Evolutionary conservation across 2,888 invertebrate genomes (phyloP), one percentile per base, ranked within the genome.

Genomic region (Nemapogon koenigi): DNA sequence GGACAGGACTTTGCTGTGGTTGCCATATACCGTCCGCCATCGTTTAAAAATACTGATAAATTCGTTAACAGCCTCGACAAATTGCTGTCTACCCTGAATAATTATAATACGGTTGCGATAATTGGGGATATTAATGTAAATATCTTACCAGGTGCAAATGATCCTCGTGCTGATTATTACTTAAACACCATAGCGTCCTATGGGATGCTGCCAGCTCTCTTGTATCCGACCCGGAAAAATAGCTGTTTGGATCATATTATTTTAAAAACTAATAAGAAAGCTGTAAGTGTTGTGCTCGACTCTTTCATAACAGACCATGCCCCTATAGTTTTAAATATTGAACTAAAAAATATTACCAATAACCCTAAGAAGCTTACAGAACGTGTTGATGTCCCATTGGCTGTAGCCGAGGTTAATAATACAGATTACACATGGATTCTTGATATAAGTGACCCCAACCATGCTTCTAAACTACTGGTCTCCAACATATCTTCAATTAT

Each of bases 171-270:
- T 7, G 10, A 3, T 13, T 14, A 29, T 6, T 37, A 37, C n/a
- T 11, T 25, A 15, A 29, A 37, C 19, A 14, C 29, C 11, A n/a
- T 17, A 10, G 29, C 37, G 14, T 3, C 17, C 6, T 29, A 37
- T 18, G 37, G 37, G 6, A n/a, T 29, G 10, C 14, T 29, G 7
- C 37, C 37, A 8, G n/a, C 37, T 13, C 29, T 29, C 10, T 8
- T 10, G 10, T 7, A 16, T 3, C 28, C 29, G 8, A 37, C 37
- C 14, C 27, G 19, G 8, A 18, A 11, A 2, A 4, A 6, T 11
- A 37, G 16, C 8, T 29, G 37, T 13, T 19, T 37, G 2, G 37
- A 37, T 18, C 37, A 37, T 15, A 10, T 16, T 15, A n/a, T 36
- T 8, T 2, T 36, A 10, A 36, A 36, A 19, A 17, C 16, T 6